Base-by-base conservation (phyloP, 2,113 vertebrate species). In the Oxygymnocypris stewartii region DNA sequence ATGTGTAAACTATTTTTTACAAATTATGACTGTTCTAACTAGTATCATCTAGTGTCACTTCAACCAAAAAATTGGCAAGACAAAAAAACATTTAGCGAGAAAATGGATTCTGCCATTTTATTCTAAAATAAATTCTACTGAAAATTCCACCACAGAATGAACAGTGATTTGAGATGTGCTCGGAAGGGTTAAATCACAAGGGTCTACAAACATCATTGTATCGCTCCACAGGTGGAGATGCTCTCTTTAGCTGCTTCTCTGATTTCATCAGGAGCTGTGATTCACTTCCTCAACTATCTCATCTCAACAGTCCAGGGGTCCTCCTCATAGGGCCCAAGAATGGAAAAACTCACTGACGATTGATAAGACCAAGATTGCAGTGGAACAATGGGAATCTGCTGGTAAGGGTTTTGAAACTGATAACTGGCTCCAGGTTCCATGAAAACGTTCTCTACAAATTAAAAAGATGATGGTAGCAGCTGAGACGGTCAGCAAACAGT, bases 241-340 rank as follows among this genome's bases (percentile, higher is more conserved):
- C 78, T 86, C 84, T 42, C 84, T 75, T 25, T 84, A 82, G 67
- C 86, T 74, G 71, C 83, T 37, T 75, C 85, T 82, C 80, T 65
- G 81, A 87, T 84, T 90, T 49, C 86, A 90, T 89, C 82, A 86
- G 86, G 69, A 61, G 69, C 63, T 75, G 85, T 82, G 86, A 89
- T 87, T 90, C 88, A 79, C 78, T 85, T 86, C 67, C 85, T 59
- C 49, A 61, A 81, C 85, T 82, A 86, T 84, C 85, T 87, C 83
- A 86, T 80, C 61, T 88, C 51, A 40, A 57, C 20, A 28, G 86
- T 86, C 84, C 89, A 82, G 86, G 86, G 86, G 80, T 78, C 67
- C 82, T 84, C 59, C 87, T 86, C 81, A 87, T 5, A 12, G 75
- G 59, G 44, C 65, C 65, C 57, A 10, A 13, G 5, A 16, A 31